Evolutionary conservation across 2,113 vertebrate genomes (phyloP), one percentile per base, ranked within the genome.

Genomic region (Zosterops hypoxanthus): DNA sequence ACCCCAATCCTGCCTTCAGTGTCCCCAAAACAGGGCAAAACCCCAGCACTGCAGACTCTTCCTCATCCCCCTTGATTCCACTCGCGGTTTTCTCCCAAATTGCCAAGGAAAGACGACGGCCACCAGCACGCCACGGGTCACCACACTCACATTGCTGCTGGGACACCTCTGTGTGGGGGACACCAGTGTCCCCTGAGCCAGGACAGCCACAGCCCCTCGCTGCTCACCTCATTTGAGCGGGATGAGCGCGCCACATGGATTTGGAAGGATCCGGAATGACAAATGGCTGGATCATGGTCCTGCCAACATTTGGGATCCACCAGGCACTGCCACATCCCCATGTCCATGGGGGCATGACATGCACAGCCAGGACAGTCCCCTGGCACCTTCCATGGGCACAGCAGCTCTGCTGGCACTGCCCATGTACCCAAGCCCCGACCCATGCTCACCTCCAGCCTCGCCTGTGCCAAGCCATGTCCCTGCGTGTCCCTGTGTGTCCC

Each of bases 201-300:
- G 17, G 18, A 53, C 22, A 39, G 59, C 55, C 42, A 2, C 12
- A 2, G 42, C 77, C 60, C 47, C 47, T 5, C 19, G 20, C 18
- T 47, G 46, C 65, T 53, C 4, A 0, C 14, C 23, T 22, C 2
- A 0, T n/a, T n/a, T 0, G 0, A 0, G 0, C 9, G 11, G 6
- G 6, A 6, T 0, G 0, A 78, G 61, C 1, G 8, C 0, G 0
- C 57, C 59, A 3, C 8, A 0, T 2, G 29, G 52, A 8, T 14
- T 16, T 9, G n/a, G 57, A 49, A 79, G 6, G 57, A 28, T 26
- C 20, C 18, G 8, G 44, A 70, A 24, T 9, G 65, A 42, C 12
- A 6, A 34, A 69, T 0, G 47, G 34, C 76, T 17, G 71, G 41
- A 31, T n/a, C 6, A 0, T 0, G 8, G 50, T n/a, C 20, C 72